Evolutionary conservation across 2,797 vertebrate genomes (phyloP).

Genomic region (Acestrorhynchus altus): DNA sequence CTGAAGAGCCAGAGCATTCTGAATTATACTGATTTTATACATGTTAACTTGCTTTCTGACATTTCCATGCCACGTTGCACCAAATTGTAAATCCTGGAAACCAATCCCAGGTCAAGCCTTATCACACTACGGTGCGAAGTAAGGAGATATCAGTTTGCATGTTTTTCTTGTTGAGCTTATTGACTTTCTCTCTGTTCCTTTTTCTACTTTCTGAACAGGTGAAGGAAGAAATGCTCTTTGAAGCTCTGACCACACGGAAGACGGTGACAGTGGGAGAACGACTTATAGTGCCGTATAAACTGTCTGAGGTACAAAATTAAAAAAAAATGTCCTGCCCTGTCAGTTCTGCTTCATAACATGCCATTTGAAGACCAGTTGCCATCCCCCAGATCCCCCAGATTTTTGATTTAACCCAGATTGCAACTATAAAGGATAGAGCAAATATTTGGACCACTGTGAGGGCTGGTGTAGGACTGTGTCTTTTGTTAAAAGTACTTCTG

Average conservation of each 20-base stretch:
- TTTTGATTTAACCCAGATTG: no score
- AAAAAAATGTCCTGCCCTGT: not conserved
- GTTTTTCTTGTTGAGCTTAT: not conserved
- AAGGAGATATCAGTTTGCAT: not conserved
- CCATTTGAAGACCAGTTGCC: no score
- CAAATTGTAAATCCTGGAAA: not conserved
- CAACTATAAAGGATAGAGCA: no score
- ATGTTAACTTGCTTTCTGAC: not conserved
- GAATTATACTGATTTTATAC: not conserved
- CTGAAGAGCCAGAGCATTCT: not conserved
- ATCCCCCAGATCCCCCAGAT: no score
- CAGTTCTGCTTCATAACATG: not conserved
- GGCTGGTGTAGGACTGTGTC: not conserved
- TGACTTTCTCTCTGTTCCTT: not conserved
- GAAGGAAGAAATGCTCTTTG: slow-evolving; percentile 95
- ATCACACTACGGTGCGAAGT: not conserved
- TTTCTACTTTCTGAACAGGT: slow-evolving; percentile 75
- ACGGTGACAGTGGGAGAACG: slow-evolving; percentile 96
- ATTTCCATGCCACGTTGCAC: not conserved
- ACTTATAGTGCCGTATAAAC: slow-evolving; percentile 93
- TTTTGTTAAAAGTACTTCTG: not conserved
- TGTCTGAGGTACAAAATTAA: slow-evolving; percentile 85
- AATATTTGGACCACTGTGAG: no score
- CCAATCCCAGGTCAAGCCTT: not conserved
- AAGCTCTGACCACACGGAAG: slow-evolving; percentile 94